Evolutionary conservation across 1,140 invertebrate species (phyloP).

Genomic region (Pseudoatta argentina): DNA sequence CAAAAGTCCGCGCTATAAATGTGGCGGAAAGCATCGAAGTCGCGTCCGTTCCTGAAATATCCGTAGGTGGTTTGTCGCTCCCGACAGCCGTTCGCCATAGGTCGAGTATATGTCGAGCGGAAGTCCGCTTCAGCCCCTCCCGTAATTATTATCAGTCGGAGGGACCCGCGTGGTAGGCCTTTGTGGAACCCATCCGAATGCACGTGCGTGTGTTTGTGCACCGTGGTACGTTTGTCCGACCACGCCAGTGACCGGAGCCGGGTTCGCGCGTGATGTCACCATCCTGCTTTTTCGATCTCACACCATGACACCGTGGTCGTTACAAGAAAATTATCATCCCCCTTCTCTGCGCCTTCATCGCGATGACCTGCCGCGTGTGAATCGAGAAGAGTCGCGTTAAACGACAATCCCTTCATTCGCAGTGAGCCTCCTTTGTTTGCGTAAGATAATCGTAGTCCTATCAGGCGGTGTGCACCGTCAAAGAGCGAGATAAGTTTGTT

Average conservation of each 20-base stretch:
- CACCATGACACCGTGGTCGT: constrained; percentile 1
- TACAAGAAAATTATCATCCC: constrained; percentile 58
- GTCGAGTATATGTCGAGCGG: constrained; percentile 76
- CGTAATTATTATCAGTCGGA: constrained; percentile 80
- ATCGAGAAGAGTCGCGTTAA: constrained; percentile 12
- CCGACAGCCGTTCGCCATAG: constrained; percentile 32
- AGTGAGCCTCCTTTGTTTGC: background rate
- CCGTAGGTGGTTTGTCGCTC: constrained; percentile 39
- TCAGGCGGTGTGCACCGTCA: background rate
- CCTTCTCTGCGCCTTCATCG: background rate
- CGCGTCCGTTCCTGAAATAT: constrained; percentile 42
- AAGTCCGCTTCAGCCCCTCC: constrained; percentile 83
- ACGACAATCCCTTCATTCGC: background rate
- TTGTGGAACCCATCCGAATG: constrained; percentile 65
- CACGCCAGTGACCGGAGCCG: constrained; percentile 46
- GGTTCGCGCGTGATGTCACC: constrained; percentile 62
- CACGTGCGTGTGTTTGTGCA: constrained; percentile 9
- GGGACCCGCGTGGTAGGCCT: constrained; percentile 55
- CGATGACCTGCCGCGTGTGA: constrained; percentile 28
- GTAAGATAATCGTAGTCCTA: constrained; percentile 3
- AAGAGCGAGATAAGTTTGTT: background rate
- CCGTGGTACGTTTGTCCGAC: constrained; percentile 20
- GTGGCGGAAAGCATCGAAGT: background rate
- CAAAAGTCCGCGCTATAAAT: constrained; percentile 16
- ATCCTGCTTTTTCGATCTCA: constrained; percentile 70